Base-by-base conservation (phyloP, 1,140 invertebrate species). In the Calliphora vicina region DNA sequence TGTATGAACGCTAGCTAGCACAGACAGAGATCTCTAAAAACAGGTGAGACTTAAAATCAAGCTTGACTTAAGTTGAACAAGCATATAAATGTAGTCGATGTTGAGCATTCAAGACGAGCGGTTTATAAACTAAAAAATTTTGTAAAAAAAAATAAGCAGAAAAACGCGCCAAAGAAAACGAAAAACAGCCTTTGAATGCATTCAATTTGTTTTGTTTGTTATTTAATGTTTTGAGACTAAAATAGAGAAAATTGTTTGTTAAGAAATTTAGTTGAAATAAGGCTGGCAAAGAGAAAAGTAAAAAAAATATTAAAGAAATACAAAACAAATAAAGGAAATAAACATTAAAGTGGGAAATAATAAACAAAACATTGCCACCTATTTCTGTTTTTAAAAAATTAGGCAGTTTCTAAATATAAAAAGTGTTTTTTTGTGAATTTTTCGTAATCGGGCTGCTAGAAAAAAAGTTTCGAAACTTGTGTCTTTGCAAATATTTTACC, bases 11-110 rank as follows among this genome's bases (percentile, higher is more conserved):
- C 9, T 23, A 50, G 17, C 4, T n/a, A n/a, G n/a, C n/a, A n/a
- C n/a, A n/a, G n/a, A n/a, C n/a, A 50, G 15, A 50, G 4, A 17
- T 50, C 17, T 67, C 61, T 67, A 23, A 6, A 43, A 78, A 78
- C 74, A 78, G 74, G 74, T 78, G 74, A 23, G 42, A 73, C 25
- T 76, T 27, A 43, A 78, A 43, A 42, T 43, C 13, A 78, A 78
- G 74, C 74, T 43, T 20, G 35, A 26, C 74, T 78, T 78, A 23
- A 43, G 42, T 43, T 20, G 23, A 20, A 25, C 35, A 10, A 67
- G 8, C 74, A 20, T 67, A 78, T 23, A 78, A 78, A 78, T 25
- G 5, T 43, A 78, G 74, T 78, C 23, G 43, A 81, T 57, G 50
- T 45, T 81, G 45, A 81, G 61, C 42, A 23, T n/a, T 42, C 80